Conservation (phyloP, 2,888 invertebrate genomes). For the Diaperis boleti region DNA sequence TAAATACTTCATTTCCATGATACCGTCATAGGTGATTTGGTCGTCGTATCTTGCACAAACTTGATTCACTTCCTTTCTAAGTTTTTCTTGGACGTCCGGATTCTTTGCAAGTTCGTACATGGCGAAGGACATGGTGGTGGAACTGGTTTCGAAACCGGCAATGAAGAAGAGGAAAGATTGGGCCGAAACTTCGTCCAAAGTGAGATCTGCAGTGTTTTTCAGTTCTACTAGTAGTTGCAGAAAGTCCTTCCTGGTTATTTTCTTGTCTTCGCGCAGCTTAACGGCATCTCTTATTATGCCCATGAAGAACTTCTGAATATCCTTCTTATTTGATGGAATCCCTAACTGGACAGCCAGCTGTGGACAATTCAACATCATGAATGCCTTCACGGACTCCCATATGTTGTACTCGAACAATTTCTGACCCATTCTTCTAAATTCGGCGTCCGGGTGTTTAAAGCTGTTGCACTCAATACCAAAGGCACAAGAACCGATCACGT, state of each 20-base stretch:
- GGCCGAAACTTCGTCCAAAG: no score
- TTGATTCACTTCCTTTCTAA: slow-evolving; percentile 63
- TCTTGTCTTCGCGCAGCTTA: slow-evolving; percentile 51
- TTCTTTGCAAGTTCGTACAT: slow-evolving; percentile 68
- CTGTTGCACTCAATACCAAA: no score
- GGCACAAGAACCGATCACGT: no score
- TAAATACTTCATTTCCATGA: no score
- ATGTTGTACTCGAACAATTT: no score
- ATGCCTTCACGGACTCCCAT: no score
- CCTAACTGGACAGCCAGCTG: no score
- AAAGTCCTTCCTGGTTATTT: slow-evolving; percentile 51
- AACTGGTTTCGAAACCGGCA: slow-evolving; percentile 74
- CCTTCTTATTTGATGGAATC: slow-evolving; percentile 42
- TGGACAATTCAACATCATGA: no score
- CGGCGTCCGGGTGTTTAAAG: no score
- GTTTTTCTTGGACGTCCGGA: slow-evolving; percentile 64
- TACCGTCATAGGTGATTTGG: slow-evolving; percentile 62
- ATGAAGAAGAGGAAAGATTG: slow-evolving; percentile 72
- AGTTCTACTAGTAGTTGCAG: slow-evolving; percentile 52
- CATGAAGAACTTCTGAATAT: slow-evolving; percentile 55
- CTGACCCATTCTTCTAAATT: no score
- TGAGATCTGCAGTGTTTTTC: slow-evolving; percentile 42
- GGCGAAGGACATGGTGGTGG: slow-evolving; percentile 70
- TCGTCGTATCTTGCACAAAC: slow-evolving; percentile 58
- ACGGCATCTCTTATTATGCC: slow-evolving; percentile 54